Percentiles rank a stretch among this genome's conserved stretches.
These are phyloP conservation scores for Catamblyrhynchus diadema DNA, from an alignment of 2,797 vertebrate species.

Conservation along the genomic window DNA sequence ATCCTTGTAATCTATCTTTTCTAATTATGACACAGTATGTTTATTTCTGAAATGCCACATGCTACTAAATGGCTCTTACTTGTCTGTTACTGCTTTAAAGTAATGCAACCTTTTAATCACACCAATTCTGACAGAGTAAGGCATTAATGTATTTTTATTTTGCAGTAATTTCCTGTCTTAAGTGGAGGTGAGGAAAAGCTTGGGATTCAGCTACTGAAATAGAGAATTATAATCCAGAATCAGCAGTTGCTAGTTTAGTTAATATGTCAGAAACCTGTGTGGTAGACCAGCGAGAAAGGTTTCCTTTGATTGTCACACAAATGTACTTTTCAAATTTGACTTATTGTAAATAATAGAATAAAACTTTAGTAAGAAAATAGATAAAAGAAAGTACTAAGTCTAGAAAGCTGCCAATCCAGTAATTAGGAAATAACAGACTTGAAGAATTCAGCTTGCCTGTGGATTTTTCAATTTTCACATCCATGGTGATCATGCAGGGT, in stretches of 20 bases:
- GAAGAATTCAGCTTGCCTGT: neutral
- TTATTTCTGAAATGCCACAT: neutral
- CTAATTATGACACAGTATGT: neutral
- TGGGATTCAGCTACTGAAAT: neutral
- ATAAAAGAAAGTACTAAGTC: neutral
- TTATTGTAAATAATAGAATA: neutral
- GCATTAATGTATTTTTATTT: neutral
- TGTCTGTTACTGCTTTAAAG: neutral
- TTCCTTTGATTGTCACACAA: neutral
- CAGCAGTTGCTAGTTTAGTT: neutral
- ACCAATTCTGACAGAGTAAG: neutral
- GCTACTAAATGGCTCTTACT: neutral
- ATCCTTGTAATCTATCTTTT: neutral
- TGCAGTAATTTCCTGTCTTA: neutral
- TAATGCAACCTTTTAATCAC: neutral
- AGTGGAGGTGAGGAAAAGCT: neutral
- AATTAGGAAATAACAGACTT: neutral
- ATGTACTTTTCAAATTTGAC: neutral
- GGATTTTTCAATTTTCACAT: neutral
- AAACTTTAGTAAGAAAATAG: neutral
- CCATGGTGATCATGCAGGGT: neutral
- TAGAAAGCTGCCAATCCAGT: neutral
- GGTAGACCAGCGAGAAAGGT: neutral
- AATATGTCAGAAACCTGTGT: neutral
- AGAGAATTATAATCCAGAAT: neutral